These are phyloP conservation scores for Pristionchus arcanus DNA, from an alignment of 2,888 invertebrate genomes.

Conservation along the genomic window DNA sequence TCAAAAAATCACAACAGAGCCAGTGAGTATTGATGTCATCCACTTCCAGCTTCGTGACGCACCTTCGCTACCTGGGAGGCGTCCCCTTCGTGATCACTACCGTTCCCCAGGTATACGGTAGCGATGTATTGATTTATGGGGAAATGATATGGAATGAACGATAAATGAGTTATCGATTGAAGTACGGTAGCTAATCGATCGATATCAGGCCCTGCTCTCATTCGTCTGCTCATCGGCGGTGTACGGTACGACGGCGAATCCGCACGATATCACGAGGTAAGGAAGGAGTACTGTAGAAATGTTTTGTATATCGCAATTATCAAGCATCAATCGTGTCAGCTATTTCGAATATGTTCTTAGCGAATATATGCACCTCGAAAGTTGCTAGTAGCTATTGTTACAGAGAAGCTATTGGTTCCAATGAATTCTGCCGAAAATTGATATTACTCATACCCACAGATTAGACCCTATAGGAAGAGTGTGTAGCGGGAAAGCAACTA, in stretches of 20 bases:
- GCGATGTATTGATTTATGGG: not conserved
- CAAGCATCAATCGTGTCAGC: not conserved
- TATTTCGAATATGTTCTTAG: not conserved
- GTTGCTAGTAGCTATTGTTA: no score
- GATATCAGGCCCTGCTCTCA: conserved; percentile 77
- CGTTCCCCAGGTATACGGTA: conserved; percentile 70
- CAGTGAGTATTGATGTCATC: not conserved
- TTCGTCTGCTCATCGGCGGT: conserved; percentile 80
- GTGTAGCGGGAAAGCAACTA: no score
- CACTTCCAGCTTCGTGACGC: conserved; percentile 54
- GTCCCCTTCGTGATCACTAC: conserved; percentile 81
- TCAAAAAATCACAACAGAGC: not conserved
- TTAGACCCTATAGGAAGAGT: no score
- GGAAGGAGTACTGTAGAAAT: not conserved
- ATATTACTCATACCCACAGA: no score
- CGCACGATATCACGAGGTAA: conserved; percentile 76
- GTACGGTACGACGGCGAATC: conserved; percentile 81
- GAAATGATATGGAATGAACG: not conserved
- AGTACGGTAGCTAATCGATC: not conserved
- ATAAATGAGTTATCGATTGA: not conserved
- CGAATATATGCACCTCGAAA: no score
- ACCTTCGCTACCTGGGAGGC: conserved; percentile 80
- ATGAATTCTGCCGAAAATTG: not conserved
- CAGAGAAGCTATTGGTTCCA: no score
- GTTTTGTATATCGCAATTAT: not conserved